Evolutionary conservation across 2,888 invertebrate species (phyloP), one percentile per base, ranked within the genome.

Genomic region (Papilio elwesi): DNA sequence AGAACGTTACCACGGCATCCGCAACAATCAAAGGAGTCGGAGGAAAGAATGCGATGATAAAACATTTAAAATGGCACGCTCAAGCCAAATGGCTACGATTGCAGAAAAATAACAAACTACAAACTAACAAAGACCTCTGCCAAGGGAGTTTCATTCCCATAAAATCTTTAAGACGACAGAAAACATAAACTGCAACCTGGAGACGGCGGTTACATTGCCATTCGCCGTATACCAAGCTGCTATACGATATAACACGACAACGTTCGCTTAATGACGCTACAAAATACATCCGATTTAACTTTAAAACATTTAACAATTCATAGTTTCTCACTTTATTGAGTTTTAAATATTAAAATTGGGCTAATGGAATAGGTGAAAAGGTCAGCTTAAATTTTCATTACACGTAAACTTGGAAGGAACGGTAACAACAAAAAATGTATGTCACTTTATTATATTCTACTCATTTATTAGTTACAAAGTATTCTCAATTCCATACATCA

Each of bases 71-170:
- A 47, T 48, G 43, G 52, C 16, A 49, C 67, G 51, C n/a, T 38
- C 47, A 59, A 71, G 67, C 62, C 71, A 67, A 71, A 67, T 71
- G 43, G 62, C 36, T 52, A 47, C 62, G 62, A 67, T 49, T 66
- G 48, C 65, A 70, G 15, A 48, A 53, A 68, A 49, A 63, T 63
- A 52, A 63, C 51, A 52, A 66, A 66, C 57, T 66, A 16, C 49
- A 57, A 59, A 67, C 52, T 16, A 49, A 38, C 66, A 66, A 57
- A 53, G 48, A 59, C 26, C 47, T 57, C 66, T 59, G 43, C 59
- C 66, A 43, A 51, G 51, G 26, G 38, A 67, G 11, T 49, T 66
- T 26, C 38, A n/a, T 66, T 59, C 47, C 71, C 59, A 67, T 66
- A 63, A 67, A 67, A 36, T 63, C 38, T 72, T 68, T 68, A 36